Evolutionary conservation across 2,888 invertebrate genomes (phyloP), one percentile per base, ranked within the genome.

Genomic region (Tricholauxania praeusta): DNA sequence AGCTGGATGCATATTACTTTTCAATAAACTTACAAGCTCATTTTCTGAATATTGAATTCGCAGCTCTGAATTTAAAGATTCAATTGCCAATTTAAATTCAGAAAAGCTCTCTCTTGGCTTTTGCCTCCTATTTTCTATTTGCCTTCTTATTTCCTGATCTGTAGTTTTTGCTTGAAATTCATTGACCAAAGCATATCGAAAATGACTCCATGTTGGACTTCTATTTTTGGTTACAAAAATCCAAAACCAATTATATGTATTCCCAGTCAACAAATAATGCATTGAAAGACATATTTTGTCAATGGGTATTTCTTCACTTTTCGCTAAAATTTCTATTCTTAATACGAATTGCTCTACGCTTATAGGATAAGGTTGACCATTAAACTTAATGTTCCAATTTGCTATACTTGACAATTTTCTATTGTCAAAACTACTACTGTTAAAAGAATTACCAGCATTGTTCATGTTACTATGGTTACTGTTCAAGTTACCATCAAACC

Each of bases 21-120:
- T 66, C 17, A 52, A 53, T 6, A 53, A 32, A 66, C 55, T 66
- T 15, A 55, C 55, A 3, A 55, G 32, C 17, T 55, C 55, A 53
- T 55, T 66, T 14, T 66, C 66, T 32, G 52, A 53, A 53, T 66
- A 66, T 12, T 49, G 28, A 53, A 55, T 14, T n/a, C 53, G 39
- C 51, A 55, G 12, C 10, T 55, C 66, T 6, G 66, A 39, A 66
- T 66, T 66, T 32, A 66, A 53, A 15, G 32, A 17, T 19, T 66
- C 66, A 15, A 66, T 66, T n/a, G 28, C 22, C 39, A 66, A 17
- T 32, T 66, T 66, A 32, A 66, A 66, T 66, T 66, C 66, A 12
- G 66, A 52, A 66, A 66, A 66, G n/a, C 66, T 66, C 52, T 66
- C 66, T n/a, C 52, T 66, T 53, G 52, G 39, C 19, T 32, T 66